These are phyloP conservation scores for Trachythela sp. DNA, from an alignment of 64 coral and sea anemone genomes.

Conservation along the genomic window DNA sequence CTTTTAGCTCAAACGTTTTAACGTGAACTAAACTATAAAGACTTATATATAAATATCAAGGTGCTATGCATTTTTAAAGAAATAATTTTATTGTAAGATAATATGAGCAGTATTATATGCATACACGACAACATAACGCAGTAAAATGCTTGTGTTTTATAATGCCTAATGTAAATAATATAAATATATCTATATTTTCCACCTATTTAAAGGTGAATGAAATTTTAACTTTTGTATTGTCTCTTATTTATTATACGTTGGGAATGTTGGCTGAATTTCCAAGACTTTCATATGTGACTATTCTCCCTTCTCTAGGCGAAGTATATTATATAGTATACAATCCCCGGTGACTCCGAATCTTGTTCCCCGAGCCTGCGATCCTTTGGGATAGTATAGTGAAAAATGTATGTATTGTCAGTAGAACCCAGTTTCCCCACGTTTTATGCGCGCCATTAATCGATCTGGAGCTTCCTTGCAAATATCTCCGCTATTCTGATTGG, in stretches of 20 bases:
- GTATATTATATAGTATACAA: too few species aligned
- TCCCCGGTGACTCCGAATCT: too few species aligned
- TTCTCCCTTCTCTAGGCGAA: too few species aligned
- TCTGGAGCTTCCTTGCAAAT: too few species aligned
- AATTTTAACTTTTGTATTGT: neutral
- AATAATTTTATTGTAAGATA: constrained; percentile 26
- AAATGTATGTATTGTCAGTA: too few species aligned
- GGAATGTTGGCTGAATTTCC: too few species aligned
- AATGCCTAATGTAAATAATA: constrained; percentile 23
- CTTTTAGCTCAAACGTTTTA: neutral
- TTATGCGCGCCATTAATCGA: too few species aligned
- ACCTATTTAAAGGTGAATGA: neutral
- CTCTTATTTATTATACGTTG: neutral
- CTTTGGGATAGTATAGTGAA: too few species aligned
- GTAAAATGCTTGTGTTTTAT: neutral
- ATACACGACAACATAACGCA: neutral
- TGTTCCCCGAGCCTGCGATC: too few species aligned
- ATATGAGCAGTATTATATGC: neutral
- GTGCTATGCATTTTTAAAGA: constrained; percentile 16
- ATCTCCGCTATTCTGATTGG: neutral
- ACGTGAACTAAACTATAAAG: neutral
- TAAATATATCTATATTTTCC: constrained; percentile 17
- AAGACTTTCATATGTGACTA: too few species aligned
- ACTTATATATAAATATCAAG: neutral
- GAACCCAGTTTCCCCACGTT: too few species aligned